Base-by-base conservation (phyloP, 2,113 vertebrate genomes). In the Cygnus atratus region DNA sequence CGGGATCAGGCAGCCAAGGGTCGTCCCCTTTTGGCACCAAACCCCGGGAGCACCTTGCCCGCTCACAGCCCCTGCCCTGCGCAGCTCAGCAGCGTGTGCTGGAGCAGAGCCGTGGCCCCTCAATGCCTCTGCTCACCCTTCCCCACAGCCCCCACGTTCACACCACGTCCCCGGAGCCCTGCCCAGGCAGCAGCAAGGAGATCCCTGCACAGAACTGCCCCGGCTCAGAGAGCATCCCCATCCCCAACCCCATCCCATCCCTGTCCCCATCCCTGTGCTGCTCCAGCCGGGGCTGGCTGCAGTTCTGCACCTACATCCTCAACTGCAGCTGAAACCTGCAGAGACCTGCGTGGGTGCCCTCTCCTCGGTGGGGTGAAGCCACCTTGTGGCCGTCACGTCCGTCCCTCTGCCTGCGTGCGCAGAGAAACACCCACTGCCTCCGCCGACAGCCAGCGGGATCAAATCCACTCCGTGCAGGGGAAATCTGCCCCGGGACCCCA, bases 21-120 rank as follows among this genome's bases (percentile, higher is more conserved):
- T 11, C 28, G 24, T 7, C 63, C 24, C 33, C 1, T 1, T 2
- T 0, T 1, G 37, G 50, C 22, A 39, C 76, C 43, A 33, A 46
- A 57, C 5, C 50, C 22, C 1, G 1, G 13, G 26, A 3, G 6
- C 4, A 5, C 6, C 37, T 44, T 7, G 1, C 24, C 82, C 37
- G 0, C 4, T 29, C 0, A 1, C 61, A 24, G 19, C 65, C 37
- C 5, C 50, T 25, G 1, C 12, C 26, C 39, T 26, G 1, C 48
- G 0, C 21, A 24, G 58, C 33, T 21, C 57, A 13, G 54, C 7
- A 0, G 39, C 22, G 21, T 9, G 1, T 29, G 35, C 25, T 5
- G 35, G 37, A 20, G 37, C 52, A 58, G 24, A 50, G 37, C 28
- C 9, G 3, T 7, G 1, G 26, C n/a, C 61, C 35, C 28, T 39